phyloP scores from a whole-genome alignment of 2,113 vertebrate genomes.

The Platichthys stellatus region DNA sequence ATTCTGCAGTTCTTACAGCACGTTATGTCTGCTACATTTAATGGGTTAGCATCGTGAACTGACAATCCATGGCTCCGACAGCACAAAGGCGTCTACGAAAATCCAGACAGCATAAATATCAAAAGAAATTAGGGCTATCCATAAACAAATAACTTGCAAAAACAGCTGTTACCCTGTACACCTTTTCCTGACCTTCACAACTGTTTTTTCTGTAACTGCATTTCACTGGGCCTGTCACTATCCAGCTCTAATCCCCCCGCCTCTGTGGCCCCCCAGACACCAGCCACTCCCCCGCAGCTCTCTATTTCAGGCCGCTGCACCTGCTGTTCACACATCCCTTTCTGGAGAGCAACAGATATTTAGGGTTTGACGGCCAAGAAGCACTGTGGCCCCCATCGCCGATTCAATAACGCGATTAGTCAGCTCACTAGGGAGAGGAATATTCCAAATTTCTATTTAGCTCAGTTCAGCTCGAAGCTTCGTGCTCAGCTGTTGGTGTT shows the following conservation, averaged over 20 bases:
- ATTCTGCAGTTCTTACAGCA: too few relatives aligned
- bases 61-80: background rate
- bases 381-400: constrained; percentile 16
- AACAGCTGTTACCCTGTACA: constrained; percentile 26
- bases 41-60: background rate
- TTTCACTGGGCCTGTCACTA: constrained; percentile 22
- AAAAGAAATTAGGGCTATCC: background rate
- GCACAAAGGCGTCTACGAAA: background rate
- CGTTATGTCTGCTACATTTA: too few relatives aligned
- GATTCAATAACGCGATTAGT: constrained; percentile 31
- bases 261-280: constrained; percentile 45
- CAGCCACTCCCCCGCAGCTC: constrained; percentile 42
- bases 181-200: constrained; percentile 29
- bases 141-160: background rate
- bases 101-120: background rate
- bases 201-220: constrained; percentile 26
- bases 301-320: constrained; percentile 82
- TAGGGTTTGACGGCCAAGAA: constrained; percentile 39
- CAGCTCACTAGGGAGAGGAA: constrained; percentile 6
- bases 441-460: constrained; percentile 2
- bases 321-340: constrained; percentile 77
- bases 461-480: background rate
- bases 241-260: constrained; percentile 40
- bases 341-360: constrained; percentile 65
- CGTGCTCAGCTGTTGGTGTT: constrained; percentile 5